These are phyloP conservation scores for Polydrusus pterygomalis DNA, from an alignment of 2,888 invertebrate genomes.

Conservation along the genomic window DNA sequence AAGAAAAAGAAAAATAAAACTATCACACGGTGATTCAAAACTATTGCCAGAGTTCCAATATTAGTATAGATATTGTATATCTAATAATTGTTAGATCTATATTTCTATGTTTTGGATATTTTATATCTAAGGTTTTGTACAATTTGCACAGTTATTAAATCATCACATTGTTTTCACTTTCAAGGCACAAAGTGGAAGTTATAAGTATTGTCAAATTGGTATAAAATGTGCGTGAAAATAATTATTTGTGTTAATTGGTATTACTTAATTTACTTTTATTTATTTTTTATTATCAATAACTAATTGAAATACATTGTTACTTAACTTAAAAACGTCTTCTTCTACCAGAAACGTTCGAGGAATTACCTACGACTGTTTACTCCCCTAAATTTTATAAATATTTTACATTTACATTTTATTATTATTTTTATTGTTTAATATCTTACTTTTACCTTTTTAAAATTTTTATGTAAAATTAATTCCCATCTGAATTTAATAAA, in stretches of 20 bases:
- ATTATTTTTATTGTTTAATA: no score
- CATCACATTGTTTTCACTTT: conserved; percentile 53
- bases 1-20: conserved; percentile 64
- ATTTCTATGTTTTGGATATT: conserved; percentile 56
- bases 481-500: no score
- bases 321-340: no score
- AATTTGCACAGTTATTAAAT: conserved; percentile 55
- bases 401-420: no score
- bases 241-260: background rate
- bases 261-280: background rate
- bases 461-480: no score
- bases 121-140: conserved; percentile 60
- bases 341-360: no score
- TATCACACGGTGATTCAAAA: conserved; percentile 67
- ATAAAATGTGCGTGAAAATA: conserved; percentile 11
- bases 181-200: conserved; percentile 33
- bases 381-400: no score
- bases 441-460: no score
- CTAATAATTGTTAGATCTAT: conserved; percentile 41
- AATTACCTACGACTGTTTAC: no score
- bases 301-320: no score
- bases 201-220: conserved; percentile 15
- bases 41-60: conserved; percentile 61
- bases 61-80: conserved; percentile 41
- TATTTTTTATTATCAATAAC: no score